A percentile compares a stretch with the other conserved stretches of the same genome.
Conservation (phyloP, 2,888 invertebrate species). For the Chloromyia formosa region DNA sequence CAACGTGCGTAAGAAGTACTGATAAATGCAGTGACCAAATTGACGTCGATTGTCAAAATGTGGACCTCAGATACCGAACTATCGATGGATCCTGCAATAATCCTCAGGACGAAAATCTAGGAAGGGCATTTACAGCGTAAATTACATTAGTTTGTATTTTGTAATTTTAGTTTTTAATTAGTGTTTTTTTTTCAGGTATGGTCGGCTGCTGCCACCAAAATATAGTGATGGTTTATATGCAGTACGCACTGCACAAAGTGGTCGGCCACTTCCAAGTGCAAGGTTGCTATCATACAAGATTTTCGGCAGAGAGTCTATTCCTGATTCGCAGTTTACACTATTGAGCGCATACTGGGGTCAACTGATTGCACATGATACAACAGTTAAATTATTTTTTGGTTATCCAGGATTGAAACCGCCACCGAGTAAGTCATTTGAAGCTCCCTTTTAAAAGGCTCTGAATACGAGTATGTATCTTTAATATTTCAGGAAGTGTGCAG, state of each 20-base stretch:
- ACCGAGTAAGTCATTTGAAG: not conserved
- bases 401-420: not conserved
- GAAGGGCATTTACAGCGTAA: conserved; percentile 6
- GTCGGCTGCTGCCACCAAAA: not conserved
- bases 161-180: not conserved
- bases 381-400: conserved; percentile 52
- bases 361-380: conserved; percentile 45
- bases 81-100: conserved; percentile 27
- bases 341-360: conserved; percentile 20
- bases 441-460: not conserved
- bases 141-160: too few relatives aligned
- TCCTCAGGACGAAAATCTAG: not conserved
- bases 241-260: not conserved
- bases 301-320: conserved; percentile 4
- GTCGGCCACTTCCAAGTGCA: conserved; percentile 11
- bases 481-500: conserved; percentile 69
- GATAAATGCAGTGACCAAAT: too few relatives aligned
- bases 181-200: not conserved
- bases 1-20: too few relatives aligned
- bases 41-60: too few relatives aligned
- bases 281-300: not conserved
- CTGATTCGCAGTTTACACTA: conserved; percentile 4
- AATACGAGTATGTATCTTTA: not conserved
- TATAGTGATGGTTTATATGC: not conserved
- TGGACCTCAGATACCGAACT: conserved; percentile 2